Base-by-base conservation (phyloP, 2,888 invertebrate species). In the Yponomeuta evonymella region DNA sequence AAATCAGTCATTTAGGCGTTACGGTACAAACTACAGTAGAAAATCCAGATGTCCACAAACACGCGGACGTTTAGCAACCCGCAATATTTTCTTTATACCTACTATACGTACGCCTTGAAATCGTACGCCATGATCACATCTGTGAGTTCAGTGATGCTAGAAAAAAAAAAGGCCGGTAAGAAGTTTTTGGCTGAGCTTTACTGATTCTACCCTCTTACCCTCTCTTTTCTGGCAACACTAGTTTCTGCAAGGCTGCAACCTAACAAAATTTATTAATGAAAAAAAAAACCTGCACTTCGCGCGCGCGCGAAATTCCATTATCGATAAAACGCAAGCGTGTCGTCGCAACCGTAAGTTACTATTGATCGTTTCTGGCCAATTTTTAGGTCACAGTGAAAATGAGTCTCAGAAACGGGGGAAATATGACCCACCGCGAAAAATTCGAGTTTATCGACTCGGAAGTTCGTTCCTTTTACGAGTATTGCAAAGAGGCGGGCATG, bases 401-500 rank as follows among this genome's bases (percentile, higher is more conserved):
- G 92, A 87, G 84, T 82, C 78, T 85, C 73, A 90, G 89, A 88
- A 86, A 84, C 80, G 85, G 84, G 78, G 78, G 80, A 75, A 89
- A 86, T 76, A 92, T 92, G 89, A 88, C 91, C 75, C 91, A 91
- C 73, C 89, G 88, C 70, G 92, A 92, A 78, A 92, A 92, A 81
- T 89, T 94, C 73, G 90, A 93, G 76, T 82, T 93, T 77, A 89
- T 94, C 74, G 93, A 94, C 80, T 91, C 92, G 0, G 94, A 95
- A 85, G 87, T 94, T 76, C 92, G 93, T 84, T 93, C 93, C 29
- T 93, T 94, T 79, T 93, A 93, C 75, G 94, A 95, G 77, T 94
- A 94, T 80, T 94, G 95, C 77, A 94, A 94, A 78, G 94, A 94
- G 79, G 94, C 94, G 70, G 94, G 95, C 1, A 94, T 95, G 79